Evolutionary conservation across 2,888 invertebrate genomes (phyloP), one percentile per base, ranked within the genome.

Genomic region (Zaprionus lineosus): DNA sequence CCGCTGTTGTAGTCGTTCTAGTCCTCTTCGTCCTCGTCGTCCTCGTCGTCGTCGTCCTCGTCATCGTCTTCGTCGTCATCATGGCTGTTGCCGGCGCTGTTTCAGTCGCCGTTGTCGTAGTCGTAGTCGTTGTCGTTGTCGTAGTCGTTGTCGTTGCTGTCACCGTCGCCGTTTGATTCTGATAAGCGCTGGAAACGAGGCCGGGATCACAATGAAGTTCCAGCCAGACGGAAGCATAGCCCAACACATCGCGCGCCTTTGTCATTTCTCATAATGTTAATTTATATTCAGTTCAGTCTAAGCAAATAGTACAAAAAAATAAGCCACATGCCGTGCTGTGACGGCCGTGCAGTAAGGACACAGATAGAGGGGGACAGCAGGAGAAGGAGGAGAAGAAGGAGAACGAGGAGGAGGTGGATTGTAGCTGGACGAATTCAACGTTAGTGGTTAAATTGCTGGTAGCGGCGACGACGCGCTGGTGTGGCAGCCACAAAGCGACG

Each of bases 211-310:
- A 43, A 44, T 29, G 40, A 15, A 15, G 44, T 34, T 43, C 28
- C 51, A 43, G 46, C 18, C 14, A 28, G 16, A 16, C 64, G 70
- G 64, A 70, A 59, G 53, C 37, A 34, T 26, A 29, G 28, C 46
- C 59, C 47, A 64, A 64, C 78, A 77, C 71, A 70, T 64, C 58
- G 67, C 75, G 70, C 70, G 60, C 72, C 66, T 79, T 79, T 78
- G 81, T 83, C 84, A 81, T 78, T 78, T 75, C 74, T 79, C 84
- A 84, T 79, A 79, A 84, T 72, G 82, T 84, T 81, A 81, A 84
- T 81, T 81, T 81, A 84, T 84, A 81, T 79, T 81, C 81, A 81
- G 81, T 81, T 78, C 84, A 78, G 78, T 83, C 81, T 84, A 84
- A 74, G 84, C 64, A 77, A 81, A 59, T 69, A 69, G 15, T 33